These are phyloP conservation scores for Trogon surrucura DNA, from an alignment of 2,113 vertebrate species.

Conservation along the genomic window DNA sequence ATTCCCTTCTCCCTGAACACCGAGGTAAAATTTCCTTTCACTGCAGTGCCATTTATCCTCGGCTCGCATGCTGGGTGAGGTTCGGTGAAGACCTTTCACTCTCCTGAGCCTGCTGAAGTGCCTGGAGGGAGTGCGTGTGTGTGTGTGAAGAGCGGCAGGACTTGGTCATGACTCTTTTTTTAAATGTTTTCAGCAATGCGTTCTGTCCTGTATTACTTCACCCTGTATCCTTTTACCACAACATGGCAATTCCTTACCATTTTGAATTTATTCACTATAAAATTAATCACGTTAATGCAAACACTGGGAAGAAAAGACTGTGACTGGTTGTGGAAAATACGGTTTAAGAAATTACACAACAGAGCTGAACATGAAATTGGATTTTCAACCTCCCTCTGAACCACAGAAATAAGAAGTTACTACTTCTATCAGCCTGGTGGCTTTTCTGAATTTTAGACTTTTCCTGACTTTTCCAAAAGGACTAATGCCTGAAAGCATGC, in stretches of 20 bases:
- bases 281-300: background rate
- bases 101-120: background rate
- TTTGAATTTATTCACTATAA: background rate
- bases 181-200: background rate
- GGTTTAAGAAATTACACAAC: background rate
- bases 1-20: background rate
- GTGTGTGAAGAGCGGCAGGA: background rate
- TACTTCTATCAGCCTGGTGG: background rate
- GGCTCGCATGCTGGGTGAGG: fast-evolving
- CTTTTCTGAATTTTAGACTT: background rate
- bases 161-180: background rate
- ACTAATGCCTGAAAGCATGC: background rate
- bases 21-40: fast-evolving
- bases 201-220: background rate
- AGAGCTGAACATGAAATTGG: background rate
- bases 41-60: background rate
- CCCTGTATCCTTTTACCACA: background rate
- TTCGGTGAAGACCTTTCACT: background rate
- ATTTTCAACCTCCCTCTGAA: background rate
- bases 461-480: background rate
- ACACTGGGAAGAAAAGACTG: background rate
- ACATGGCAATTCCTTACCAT: background rate
- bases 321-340: background rate
- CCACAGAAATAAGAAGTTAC: background rate
- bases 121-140: fast-evolving